Base-by-base conservation (phyloP, 2,797 vertebrate species). In the Xenops minutus region DNA sequence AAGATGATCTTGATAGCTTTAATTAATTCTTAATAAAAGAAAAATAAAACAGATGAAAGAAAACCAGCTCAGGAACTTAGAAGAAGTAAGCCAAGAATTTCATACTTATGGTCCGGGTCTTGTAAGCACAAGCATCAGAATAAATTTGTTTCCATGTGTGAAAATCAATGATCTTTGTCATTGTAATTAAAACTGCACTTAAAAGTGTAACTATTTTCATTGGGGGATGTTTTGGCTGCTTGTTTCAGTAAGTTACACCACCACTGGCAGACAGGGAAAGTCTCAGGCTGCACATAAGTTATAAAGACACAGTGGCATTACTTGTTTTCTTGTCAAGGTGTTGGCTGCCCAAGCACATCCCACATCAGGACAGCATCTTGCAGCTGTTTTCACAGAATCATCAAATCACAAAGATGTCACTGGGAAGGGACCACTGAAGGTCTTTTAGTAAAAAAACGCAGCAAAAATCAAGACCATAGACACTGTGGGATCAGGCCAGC, bases 21-120 rank as follows among this genome's bases (percentile, higher is more conserved):
- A 88, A 95, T 92, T 85, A 89, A 88, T 91, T 92, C 43, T 89
- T 82, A 69, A 81, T 74, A 75, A 85, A 36, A 55, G 43, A 80
- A 94, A 93, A 89, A 68, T 30, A 72, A 92, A 93, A 29, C 18
- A 66, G 63, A 89, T 66, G 34, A 91, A 92, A 96, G 72, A 87
- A 87, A 66, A 32, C 21, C 41, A 85, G 19, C 14, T 83, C 37
- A 75, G 49, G 51, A 85, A 58, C 17, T 46, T 48, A 80, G 39
- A 96, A 58, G 10, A 44, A 91, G 37, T n/a, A 93, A 72, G 54
- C 67, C 68, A 94, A 93, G 64, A 77, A 39, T 83, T 90, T 82
- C 10, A n/a, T 91, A 48, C 17, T 74, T 85, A 64, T 3, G 6
- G 19, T 62, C 37, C 58, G 62, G 14, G 32, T 84, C 80, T 73